Percentiles rank a stretch among this genome's conserved stretches.
Evolutionary conservation across 2,888 invertebrate genomes (phyloP).

Genomic region (Carcina quercana): DNA sequence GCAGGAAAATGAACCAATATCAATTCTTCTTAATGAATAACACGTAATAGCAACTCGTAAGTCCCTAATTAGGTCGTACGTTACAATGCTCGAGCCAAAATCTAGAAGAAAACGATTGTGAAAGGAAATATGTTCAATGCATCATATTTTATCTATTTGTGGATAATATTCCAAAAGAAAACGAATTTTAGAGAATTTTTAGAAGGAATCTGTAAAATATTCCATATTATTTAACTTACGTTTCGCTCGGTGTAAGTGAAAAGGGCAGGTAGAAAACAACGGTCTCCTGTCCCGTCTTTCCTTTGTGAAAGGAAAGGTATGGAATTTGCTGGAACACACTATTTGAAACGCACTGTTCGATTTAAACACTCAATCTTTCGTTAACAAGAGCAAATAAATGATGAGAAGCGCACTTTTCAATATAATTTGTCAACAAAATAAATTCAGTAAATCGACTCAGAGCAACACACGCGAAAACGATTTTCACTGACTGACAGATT

Average conservation of each 20-base stretch:
- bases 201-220: no score
- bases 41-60: no score
- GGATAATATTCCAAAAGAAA: no score
- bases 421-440: conserved; percentile 37
- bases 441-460: conserved; percentile 30
- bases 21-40: no score
- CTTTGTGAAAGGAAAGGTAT: conserved; percentile 49
- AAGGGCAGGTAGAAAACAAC: conserved; percentile 25
- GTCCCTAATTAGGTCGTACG: no score
- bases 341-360: conserved; percentile 10
- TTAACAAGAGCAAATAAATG: conserved; percentile 18
- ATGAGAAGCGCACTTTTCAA: conserved; percentile 27
- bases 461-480: conserved; percentile 38
- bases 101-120: no score
- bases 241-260: conserved; percentile 28
- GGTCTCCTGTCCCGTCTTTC: conserved; percentile 38
- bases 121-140: no score
- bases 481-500: conserved; percentile 33
- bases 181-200: no score
- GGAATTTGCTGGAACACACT: conserved; percentile 32
- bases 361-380: conserved; percentile 7
- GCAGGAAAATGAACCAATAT: no score
- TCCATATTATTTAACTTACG: conserved; percentile 23
- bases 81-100: no score
- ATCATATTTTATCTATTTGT: no score